A percentile compares a stretch with the other conserved stretches of the same genome.
These are phyloP conservation scores for Caenorhabditis latens DNA, from an alignment of 1,140 invertebrate species.

Conservation along the genomic window DNA sequence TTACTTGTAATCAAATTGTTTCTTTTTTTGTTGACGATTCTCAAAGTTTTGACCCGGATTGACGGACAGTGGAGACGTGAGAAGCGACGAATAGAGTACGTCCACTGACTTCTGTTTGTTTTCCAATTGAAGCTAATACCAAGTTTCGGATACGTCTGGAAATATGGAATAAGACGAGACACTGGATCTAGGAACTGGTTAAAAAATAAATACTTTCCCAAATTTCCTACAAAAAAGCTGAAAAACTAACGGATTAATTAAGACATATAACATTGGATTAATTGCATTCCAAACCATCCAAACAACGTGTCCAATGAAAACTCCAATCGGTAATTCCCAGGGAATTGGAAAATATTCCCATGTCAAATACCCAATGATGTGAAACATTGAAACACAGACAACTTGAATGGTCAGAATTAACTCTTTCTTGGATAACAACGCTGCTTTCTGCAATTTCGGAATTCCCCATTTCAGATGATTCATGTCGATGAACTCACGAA, in stretches of 20 bases:
- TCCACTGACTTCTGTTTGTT: constrained; percentile 19
- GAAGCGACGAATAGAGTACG: constrained; percentile 17
- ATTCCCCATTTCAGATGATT: neutral
- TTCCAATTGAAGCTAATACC: constrained; percentile 49
- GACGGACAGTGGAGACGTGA: constrained; percentile 15
- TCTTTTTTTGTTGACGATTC: neutral
- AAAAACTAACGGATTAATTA: constrained; percentile 53
- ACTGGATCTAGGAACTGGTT: too few relatives aligned
- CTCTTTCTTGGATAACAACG: constrained; percentile 46
- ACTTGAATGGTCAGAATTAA: constrained; percentile 55
- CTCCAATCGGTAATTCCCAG: constrained; percentile 42
- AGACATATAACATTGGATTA: constrained; percentile 53
- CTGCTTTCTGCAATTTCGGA: constrained; percentile 34
- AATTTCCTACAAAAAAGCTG: too few relatives aligned
- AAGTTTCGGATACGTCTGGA: constrained; percentile 20
- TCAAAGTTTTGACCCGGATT: constrained; percentile 10
- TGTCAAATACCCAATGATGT: constrained; percentile 36
- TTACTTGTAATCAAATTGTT: neutral
- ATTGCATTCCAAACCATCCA: constrained; percentile 62
- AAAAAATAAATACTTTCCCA: too few relatives aligned
- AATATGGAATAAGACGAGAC: neutral
- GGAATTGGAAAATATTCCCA: constrained; percentile 54
- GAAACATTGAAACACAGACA: constrained; percentile 28
- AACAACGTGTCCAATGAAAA: constrained; percentile 55
- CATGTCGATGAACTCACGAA: neutral